Conservation (phyloP, 2,888 invertebrate species). For the Atethmia centrago region DNA sequence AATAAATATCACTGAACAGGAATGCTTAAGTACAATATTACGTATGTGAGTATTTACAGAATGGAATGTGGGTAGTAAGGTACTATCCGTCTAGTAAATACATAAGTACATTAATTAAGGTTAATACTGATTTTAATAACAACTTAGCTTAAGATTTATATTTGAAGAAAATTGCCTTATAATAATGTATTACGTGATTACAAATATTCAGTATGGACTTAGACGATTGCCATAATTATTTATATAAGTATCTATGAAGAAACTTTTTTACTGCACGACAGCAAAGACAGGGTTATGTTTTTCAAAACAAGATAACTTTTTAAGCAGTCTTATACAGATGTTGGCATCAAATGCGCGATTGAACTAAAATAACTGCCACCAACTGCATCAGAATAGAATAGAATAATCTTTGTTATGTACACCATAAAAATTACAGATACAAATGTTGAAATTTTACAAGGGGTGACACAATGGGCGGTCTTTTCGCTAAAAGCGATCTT, state of each 20-base stretch:
- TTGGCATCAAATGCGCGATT: not conserved
- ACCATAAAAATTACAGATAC: no score
- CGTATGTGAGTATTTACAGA: slow-evolving; percentile 68
- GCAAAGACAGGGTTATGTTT: not conserved
- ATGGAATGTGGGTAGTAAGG: slow-evolving; percentile 48
- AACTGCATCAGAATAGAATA: not conserved
- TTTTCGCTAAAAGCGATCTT: no score
- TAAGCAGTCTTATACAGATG: no score
- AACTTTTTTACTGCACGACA: no score
- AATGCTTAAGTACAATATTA: slow-evolving; percentile 68
- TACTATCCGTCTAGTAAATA: slow-evolving; percentile 31
- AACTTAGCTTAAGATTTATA: slow-evolving; percentile 47
- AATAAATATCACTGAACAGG: slow-evolving; percentile 75
- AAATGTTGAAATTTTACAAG: no score
- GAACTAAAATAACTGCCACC: not conserved
- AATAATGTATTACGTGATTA: slow-evolving; percentile 8
- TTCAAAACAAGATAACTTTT: not conserved
- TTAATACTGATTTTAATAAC: slow-evolving; percentile 74
- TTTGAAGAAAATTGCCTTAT: slow-evolving; percentile 20
- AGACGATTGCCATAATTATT: not conserved
- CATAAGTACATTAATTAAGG: slow-evolving; percentile 50
- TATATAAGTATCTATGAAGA: not conserved
- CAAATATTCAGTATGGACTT: slow-evolving; percentile 20
- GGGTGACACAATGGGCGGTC: no score
- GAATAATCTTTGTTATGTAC: no score